Evolutionary conservation across 2,888 invertebrate species (phyloP).

Genomic region (Argyresthia albistria): DNA sequence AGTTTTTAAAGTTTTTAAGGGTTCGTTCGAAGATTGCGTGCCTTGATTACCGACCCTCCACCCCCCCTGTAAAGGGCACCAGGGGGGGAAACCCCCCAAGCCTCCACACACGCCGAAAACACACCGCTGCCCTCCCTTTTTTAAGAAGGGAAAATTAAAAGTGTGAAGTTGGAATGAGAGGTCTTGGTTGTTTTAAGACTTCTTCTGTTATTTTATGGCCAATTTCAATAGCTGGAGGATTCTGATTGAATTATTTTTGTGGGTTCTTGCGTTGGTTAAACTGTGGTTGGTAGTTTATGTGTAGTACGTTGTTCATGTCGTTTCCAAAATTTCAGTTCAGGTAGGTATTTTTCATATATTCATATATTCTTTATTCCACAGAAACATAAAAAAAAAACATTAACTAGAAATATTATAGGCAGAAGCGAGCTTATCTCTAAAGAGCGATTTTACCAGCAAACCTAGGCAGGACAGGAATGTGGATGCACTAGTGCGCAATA

Average conservation of each 20-base stretch:
- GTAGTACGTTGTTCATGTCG: no score
- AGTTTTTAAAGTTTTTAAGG: constrained; percentile 75
- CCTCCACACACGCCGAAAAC: constrained; percentile 50
- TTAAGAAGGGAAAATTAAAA: constrained; percentile 73
- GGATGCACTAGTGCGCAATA: no score
- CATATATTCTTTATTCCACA: no score
- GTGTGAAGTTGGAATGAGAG: constrained; percentile 30
- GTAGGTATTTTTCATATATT: no score
- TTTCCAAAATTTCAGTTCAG: no score
- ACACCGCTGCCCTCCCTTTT: constrained; percentile 65
- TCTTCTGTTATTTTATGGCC: not conserved
- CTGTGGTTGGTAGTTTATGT: no score
- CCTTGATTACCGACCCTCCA: constrained; percentile 70
- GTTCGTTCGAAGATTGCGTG: constrained; percentile 76
- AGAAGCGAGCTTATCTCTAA: no score
- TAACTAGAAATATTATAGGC: no score
- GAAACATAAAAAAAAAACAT: no score
- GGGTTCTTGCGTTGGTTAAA: no score
- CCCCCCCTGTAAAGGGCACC: constrained; percentile 18
- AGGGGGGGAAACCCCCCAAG: constrained; percentile 13
- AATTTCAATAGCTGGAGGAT: not conserved
- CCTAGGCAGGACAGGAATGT: no score
- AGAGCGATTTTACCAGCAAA: no score
- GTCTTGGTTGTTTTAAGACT: constrained; percentile 56
- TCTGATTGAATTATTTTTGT: not conserved